These are phyloP conservation scores for Aulostomus chinensis DNA, from an alignment of 2,797 vertebrate genomes.

Conservation along the genomic window DNA sequence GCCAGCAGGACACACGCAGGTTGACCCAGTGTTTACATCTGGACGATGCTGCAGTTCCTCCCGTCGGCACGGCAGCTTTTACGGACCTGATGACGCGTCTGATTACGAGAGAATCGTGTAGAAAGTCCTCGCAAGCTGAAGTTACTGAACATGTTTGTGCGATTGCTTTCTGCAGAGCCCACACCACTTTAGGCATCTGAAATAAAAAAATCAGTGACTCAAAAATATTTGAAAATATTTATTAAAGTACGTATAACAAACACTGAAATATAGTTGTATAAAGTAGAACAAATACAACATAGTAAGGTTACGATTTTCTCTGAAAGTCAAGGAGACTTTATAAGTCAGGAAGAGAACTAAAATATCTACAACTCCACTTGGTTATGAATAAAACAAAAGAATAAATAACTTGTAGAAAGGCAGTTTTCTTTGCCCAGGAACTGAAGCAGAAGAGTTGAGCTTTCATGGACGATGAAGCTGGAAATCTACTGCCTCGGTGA, in stretches of 20 bases:
- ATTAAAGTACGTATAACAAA: conserved; percentile 74
- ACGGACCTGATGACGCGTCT: no score
- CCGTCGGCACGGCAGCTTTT: no score
- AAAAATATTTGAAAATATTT: conserved; percentile 70
- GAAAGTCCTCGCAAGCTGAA: neutral
- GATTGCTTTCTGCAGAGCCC: neutral
- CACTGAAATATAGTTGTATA: conserved; percentile 52
- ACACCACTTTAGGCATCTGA: neutral
- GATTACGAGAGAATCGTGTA: no score
- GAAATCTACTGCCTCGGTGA: conserved; percentile 31
- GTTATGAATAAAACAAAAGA: conserved; percentile 62
- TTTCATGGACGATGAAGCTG: conserved; percentile 15
- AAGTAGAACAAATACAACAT: conserved; percentile 63
- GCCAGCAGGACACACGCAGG: no score
- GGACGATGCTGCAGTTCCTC: no score
- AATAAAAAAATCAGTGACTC: conserved; percentile 11
- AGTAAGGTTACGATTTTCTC: conserved; percentile 64
- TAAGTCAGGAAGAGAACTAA: conserved; percentile 56
- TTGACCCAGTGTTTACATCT: no score
- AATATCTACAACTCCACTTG: conserved; percentile 52
- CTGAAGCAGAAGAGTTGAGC: no score
- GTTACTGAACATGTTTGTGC: neutral
- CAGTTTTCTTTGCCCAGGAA: conserved; percentile 21
- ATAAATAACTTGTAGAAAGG: conserved; percentile 70
- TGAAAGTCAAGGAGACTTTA: conserved; percentile 60